Conservation (phyloP, 2,113 vertebrate genomes). For the Pluvialis apricaria region DNA sequence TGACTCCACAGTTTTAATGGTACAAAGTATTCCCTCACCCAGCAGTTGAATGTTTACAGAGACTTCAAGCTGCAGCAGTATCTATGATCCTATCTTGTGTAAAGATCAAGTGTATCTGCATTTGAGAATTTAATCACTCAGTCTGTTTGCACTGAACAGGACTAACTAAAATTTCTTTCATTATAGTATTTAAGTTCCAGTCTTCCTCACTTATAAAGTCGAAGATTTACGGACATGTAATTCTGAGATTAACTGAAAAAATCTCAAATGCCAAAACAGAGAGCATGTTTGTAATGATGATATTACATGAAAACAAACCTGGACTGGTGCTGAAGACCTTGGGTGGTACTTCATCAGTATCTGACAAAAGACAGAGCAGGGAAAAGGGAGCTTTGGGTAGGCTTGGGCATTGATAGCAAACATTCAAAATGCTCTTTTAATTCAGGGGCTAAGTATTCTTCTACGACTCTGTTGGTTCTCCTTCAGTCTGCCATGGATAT, state of each 20-base stretch:
- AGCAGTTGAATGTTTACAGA: not conserved
- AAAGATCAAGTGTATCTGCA: not conserved
- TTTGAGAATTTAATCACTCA: not conserved
- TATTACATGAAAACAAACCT: not conserved
- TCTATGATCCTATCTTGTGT: not conserved
- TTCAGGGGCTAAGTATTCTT: not conserved
- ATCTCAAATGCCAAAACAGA: not conserved
- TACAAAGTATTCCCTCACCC: not conserved
- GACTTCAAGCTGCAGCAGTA: not conserved
- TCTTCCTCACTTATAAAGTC: not conserved
- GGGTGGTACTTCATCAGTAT: not conserved
- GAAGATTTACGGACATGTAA: not conserved
- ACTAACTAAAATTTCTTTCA: not conserved
- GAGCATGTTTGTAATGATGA: not conserved
- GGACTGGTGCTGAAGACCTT: not conserved
- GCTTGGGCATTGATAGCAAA: not conserved
- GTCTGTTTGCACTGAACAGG: not conserved
- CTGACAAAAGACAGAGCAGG: not conserved
- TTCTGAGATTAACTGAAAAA: not conserved
- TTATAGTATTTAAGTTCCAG: not conserved
- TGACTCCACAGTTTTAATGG: not conserved
- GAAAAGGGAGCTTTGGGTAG: not conserved
- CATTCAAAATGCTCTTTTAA: not conserved
- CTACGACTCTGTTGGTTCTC: not conserved
- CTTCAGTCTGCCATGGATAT: slow-evolving; percentile 7